These are phyloP conservation scores for Gila robusta DNA, from an alignment of 2,797 vertebrate genomes.

Conservation along the genomic window DNA sequence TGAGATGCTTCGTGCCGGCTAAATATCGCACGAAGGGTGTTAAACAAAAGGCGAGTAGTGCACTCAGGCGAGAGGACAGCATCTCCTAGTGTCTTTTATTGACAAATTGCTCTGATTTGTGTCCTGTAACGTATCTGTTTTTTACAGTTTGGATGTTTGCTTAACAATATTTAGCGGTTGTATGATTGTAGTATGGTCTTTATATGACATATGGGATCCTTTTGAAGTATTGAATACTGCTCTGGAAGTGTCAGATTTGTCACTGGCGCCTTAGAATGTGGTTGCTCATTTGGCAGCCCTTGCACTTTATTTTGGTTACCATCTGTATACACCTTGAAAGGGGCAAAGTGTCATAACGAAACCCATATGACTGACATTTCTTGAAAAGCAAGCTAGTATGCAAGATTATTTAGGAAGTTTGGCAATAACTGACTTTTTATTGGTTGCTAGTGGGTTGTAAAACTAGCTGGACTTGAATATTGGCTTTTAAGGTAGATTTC, in stretches of 20 bases:
- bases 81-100: constrained; percentile 27
- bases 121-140: background rate
- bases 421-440: background rate
- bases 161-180: background rate
- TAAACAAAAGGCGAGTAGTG: constrained; percentile 49
- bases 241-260: constrained; percentile 19
- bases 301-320: background rate
- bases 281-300: background rate
- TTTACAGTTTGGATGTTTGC: background rate
- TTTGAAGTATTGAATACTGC: background rate
- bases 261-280: background rate
- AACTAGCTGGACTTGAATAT: constrained; percentile 15
- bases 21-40: constrained; percentile 18
- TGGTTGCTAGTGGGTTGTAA: background rate
- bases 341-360: background rate
- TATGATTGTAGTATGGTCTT: no score
- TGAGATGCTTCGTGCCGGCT: background rate
- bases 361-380: background rate
- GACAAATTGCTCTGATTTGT: background rate
- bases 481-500: background rate
- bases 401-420: background rate
- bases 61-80: constrained; percentile 18
- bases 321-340: background rate
- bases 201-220: background rate
- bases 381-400: constrained; percentile 20